phyloP scores from a whole-genome alignment of 2,797 vertebrate species.

The Scleropages formosus region DNA sequence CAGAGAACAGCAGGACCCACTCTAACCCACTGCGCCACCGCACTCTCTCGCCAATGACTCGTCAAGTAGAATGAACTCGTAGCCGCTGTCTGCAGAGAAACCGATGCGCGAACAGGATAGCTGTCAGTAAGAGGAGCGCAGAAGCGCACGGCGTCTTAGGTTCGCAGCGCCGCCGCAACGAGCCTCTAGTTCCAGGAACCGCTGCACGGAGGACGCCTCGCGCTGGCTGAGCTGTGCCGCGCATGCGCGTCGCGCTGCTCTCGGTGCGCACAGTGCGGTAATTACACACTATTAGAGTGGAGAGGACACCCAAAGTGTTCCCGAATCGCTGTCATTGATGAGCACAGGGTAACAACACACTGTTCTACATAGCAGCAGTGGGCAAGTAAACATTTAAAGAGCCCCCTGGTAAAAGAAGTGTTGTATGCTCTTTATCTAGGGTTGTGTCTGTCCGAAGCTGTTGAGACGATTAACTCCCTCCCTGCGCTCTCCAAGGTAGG shows the following conservation, averaged over 20 bases:
- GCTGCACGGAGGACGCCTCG: constrained; percentile 24
- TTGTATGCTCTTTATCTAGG: constrained; percentile 8
- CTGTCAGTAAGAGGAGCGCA: constrained; percentile 37
- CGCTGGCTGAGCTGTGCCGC: constrained; percentile 27
- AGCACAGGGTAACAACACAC: background rate
- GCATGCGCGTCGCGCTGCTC: constrained; percentile 43
- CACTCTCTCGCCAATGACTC: too few relatives aligned
- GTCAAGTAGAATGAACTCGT: constrained; percentile 46
- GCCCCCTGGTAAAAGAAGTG: background rate
- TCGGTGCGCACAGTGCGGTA: constrained; percentile 27
- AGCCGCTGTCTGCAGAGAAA: background rate
- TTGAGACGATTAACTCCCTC: constrained; percentile 44
- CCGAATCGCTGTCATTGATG: background rate
- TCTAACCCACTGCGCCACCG: too few relatives aligned
- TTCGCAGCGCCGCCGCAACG: constrained; percentile 21
- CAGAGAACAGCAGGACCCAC: too few relatives aligned
- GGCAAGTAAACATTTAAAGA: constrained; percentile 2
- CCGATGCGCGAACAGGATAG: constrained; percentile 37
- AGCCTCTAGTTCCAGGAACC: constrained; percentile 29
- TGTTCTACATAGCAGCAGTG: background rate
- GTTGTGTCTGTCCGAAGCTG: constrained; percentile 35
- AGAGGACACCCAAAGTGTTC: constrained; percentile 23
- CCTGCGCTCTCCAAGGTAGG: constrained; percentile 60
- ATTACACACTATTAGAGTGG: constrained; percentile 29
- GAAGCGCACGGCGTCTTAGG: constrained; percentile 4